Conservation (phyloP, 2,888 invertebrate genomes). For the Galerucella nymphaeae region DNA sequence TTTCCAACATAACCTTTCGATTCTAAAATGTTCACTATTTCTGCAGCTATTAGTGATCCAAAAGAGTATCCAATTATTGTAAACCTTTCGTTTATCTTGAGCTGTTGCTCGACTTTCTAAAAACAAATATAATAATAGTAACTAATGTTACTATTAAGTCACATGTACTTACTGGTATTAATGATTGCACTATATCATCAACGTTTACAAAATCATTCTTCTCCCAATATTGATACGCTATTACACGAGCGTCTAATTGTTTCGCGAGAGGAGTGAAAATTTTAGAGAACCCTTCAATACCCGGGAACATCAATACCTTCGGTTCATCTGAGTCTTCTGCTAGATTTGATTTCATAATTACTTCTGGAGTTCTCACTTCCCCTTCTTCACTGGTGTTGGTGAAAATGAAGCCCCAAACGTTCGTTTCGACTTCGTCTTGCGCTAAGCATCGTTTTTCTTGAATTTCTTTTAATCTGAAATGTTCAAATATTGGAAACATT, state of each 20-base stretch:
- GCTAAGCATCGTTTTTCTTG: constrained; percentile 66
- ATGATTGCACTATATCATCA: constrained; percentile 66
- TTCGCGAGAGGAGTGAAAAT: constrained; percentile 68
- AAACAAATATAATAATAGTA: constrained; percentile 45
- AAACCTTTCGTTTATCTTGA: constrained; percentile 72
- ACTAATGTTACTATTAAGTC: constrained; percentile 1
- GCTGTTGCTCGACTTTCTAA: constrained; percentile 69
- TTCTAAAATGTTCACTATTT: constrained; percentile 80
- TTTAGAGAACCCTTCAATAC: constrained; percentile 74
- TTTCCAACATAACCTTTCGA: constrained; percentile 72
- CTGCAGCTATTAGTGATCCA: constrained; percentile 82
- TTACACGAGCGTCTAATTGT: constrained; percentile 67
- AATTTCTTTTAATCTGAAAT: constrained; percentile 67
- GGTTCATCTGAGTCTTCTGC: constrained; percentile 44
- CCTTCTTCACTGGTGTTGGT: constrained; percentile 67
- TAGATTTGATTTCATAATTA: constrained; percentile 19
- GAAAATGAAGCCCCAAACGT: neutral
- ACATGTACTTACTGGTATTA: constrained; percentile 66
- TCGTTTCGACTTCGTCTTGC: constrained; percentile 67
- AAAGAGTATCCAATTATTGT: constrained; percentile 89
- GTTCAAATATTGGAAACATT: neutral
- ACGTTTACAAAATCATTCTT: constrained; percentile 65
- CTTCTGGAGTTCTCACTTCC: constrained; percentile 2
- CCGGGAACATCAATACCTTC: constrained; percentile 73
- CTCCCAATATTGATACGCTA: constrained; percentile 69